A percentile compares a stretch with the other conserved stretches of the same genome.
Conservation (phyloP, 2,797 vertebrate genomes). For the Philypnodon macrostomus region DNA sequence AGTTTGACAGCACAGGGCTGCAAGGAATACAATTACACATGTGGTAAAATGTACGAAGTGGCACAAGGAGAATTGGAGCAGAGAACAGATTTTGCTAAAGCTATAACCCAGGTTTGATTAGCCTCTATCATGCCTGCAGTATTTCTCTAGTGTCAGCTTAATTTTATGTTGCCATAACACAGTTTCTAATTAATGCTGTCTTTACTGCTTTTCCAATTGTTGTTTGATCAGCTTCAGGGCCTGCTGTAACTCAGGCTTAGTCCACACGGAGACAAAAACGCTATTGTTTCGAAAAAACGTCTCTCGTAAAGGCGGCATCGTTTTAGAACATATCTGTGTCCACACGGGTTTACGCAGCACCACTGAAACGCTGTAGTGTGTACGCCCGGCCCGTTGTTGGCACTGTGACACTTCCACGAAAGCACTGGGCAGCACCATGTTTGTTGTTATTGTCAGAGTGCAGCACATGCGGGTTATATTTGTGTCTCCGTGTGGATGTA, state of each 20-base stretch:
- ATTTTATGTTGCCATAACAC: slow-evolving; percentile 34
- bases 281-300: no score
- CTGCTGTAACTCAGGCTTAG: slow-evolving; percentile 18
- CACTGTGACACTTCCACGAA: no score
- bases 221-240: slow-evolving; percentile 34
- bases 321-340: no score
- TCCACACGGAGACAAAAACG: no score
- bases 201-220: slow-evolving; percentile 37
- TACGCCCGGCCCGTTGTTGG: no score
- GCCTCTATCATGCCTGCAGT: slow-evolving; percentile 16
- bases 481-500: no score
- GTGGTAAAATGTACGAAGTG: not conserved
- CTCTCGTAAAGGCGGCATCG: no score
- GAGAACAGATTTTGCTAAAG: slow-evolving; percentile 17
- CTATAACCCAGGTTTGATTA: slow-evolving; percentile 29
- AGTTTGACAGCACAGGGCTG: not conserved
- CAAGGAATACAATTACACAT: slow-evolving; percentile 1
- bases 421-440: no score
- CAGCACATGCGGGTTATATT: no score
- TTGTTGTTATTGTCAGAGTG: no score
- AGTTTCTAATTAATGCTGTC: slow-evolving; percentile 41
- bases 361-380: no score
- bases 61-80: not conserved
- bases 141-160: slow-evolving; percentile 10
- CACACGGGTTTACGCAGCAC: no score